Evolutionary conservation across 2,888 invertebrate species (phyloP).

Genomic region (Cancer borealis): DNA sequence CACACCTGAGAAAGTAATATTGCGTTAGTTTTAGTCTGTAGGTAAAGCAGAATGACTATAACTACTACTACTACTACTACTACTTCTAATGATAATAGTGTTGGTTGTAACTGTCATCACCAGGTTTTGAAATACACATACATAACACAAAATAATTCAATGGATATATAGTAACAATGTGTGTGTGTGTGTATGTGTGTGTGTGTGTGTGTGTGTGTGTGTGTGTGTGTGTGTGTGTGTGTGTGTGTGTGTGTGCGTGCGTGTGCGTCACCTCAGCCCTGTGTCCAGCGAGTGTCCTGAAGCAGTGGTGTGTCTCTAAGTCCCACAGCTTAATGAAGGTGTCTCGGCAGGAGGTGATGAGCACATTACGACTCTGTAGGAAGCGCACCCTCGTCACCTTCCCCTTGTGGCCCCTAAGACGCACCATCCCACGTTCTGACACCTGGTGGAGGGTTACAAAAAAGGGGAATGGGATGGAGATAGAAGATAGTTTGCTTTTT

Average conservation of each 20-base stretch:
- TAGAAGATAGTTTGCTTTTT: background rate
- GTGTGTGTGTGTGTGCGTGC: background rate
- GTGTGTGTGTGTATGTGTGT: constrained; percentile 63
- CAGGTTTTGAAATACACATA: too few relatives aligned
- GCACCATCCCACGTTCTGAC: constrained; percentile 92
- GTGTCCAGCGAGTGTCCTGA: constrained; percentile 95
- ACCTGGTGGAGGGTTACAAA: constrained; percentile 47
- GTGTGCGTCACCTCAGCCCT: constrained; percentile 86
- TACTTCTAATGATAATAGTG: too few relatives aligned
- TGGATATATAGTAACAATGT: too few relatives aligned
- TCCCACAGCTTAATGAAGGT: constrained; percentile 98
- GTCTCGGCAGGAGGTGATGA: constrained; percentile 94
- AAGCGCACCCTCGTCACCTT: constrained; percentile 86
- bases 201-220: too few relatives aligned
- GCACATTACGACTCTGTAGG: constrained; percentile 82
- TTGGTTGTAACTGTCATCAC: too few relatives aligned
- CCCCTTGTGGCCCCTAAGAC: constrained; percentile 95
- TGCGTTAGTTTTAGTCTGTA: background rate
- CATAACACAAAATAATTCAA: too few relatives aligned
- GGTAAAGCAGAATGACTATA: too few relatives aligned
- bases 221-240: background rate
- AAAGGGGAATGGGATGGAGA: background rate
- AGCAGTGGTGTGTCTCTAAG: constrained; percentile 95
- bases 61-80: too few relatives aligned
- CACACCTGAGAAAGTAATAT: constrained; percentile 85